phyloP scores from a whole-genome alignment of 2,888 invertebrate genomes.

The Pegoplata infirma region DNA sequence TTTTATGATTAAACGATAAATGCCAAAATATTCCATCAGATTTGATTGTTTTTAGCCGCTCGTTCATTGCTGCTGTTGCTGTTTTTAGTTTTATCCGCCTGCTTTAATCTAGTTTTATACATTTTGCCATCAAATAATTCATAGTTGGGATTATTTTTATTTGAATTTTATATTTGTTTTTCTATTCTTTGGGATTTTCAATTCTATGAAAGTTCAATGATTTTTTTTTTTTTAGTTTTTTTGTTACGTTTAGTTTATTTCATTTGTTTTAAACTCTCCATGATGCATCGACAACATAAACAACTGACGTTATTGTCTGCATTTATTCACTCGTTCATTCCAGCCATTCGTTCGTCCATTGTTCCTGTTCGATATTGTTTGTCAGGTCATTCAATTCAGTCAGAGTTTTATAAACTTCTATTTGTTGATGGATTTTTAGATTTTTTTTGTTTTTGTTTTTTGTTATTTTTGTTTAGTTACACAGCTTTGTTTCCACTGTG shows the following conservation, averaged over 20 bases:
- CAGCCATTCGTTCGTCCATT: constrained; percentile 3
- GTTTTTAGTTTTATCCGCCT: constrained; percentile 18
- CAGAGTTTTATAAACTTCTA: constrained; percentile 3
- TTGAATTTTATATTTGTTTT: constrained; percentile 17
- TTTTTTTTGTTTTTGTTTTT: constrained; percentile 3
- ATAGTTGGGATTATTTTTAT: constrained; percentile 35
- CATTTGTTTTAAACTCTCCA: neutral
- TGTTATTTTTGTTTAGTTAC: too few species aligned
- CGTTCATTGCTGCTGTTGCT: constrained; percentile 13
- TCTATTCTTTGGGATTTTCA: neutral
- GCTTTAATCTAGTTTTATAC: constrained; percentile 6
- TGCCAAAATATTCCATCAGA: constrained; percentile 13
- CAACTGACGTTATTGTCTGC: constrained; percentile 5
- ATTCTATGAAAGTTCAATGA: constrained; percentile 38
- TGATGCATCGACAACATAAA: neutral
- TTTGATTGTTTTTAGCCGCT: constrained; percentile 37
- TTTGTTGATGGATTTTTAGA: constrained; percentile 23
- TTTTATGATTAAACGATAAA: constrained; percentile 35
- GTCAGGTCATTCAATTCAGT: constrained; percentile 15
- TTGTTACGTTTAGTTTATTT: neutral
- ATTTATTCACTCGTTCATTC: constrained; percentile 13
- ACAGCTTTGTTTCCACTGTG: neutral
- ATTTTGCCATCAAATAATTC: constrained; percentile 49
- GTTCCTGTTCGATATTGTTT: constrained; percentile 1
- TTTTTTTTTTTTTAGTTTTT: constrained; percentile 1